phyloP scores from a whole-genome alignment of 1,140 invertebrate species.

The Cydia strobilella region DNA sequence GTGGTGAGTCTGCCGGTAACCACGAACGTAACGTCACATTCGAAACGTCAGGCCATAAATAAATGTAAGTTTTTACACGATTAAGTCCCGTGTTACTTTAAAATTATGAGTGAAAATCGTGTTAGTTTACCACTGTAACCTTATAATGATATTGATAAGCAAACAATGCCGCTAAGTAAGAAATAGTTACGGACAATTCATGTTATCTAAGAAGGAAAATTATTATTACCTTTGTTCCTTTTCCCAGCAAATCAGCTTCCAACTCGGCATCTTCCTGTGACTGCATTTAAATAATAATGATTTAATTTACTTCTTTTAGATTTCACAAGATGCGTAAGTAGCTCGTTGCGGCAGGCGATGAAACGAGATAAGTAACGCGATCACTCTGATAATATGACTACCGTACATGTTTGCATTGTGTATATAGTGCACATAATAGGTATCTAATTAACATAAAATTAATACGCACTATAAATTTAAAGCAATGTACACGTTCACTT shows the following conservation, averaged over 20 bases:
- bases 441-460: neutral
- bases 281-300: neutral
- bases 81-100: no score
- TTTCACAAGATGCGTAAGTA: neutral
- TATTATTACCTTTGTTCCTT: neutral
- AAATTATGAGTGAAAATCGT: no score
- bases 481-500: neutral
- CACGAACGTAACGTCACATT: no score
- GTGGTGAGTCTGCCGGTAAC: no score
- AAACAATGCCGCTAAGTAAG: neutral
- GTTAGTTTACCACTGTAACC: no score
- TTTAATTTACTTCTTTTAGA: neutral
- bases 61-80: no score
- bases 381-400: conserved; percentile 10
- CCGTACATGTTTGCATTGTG: neutral
- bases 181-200: neutral
- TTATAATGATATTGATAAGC: no score
- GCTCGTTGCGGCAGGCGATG: neutral
- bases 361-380: conserved; percentile 5
- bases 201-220: neutral
- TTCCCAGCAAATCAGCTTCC: neutral
- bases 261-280: neutral
- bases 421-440: neutral
- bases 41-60: no score
- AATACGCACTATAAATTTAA: neutral